Evolutionary conservation across 1,140 invertebrate species (phyloP), one percentile per base, ranked within the genome.

Genomic region (Orchesella cincta): DNA sequence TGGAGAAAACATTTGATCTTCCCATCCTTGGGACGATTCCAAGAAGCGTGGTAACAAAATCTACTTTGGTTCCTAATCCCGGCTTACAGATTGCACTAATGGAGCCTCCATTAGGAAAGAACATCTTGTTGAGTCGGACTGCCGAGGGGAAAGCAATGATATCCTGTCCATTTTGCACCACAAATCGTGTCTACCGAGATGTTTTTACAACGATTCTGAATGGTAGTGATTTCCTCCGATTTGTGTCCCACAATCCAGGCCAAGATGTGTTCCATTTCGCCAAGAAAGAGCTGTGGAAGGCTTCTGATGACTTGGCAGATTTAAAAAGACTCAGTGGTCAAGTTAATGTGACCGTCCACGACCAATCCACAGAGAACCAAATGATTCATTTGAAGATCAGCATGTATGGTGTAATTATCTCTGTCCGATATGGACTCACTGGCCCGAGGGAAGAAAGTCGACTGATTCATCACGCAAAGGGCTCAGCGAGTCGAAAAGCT

Each of bases 261-360:
- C 94, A 96, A 84, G 95, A 97, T 83, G 92, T 94, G 16, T 97
- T 98, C 86, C 97, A 96, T 86, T 98, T 98, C 84, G 94, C 97
- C 0, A 98, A 98, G 85, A 92, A 94, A 83, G 92, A 96, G 77
- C 90, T 91, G 0, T 94, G 93, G 91, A 90, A 93, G 39, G 94
- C 94, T 0, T 91, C 90, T 52, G 93, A 95, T 82, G 96, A 98
- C 84, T 90, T 93, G 78, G 92, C 92, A 74, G 93, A 95, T 81
- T 36, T 73, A 26, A 94, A 96, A 85, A 88, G 93, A 23, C 88
- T 96, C 76, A 94, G 94, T 80, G 93, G 94, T 12, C 92, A 95
- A 85, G 91, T 98, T 23, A 98, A 98, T 85, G 93, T 96, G 16
- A 96, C 95, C 1, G 94, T 95, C 88, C 94, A 97, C 84, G 93